These are phyloP conservation scores for Pelusios castaneus DNA, from an alignment of 2,113 vertebrate genomes.

Conservation along the genomic window DNA sequence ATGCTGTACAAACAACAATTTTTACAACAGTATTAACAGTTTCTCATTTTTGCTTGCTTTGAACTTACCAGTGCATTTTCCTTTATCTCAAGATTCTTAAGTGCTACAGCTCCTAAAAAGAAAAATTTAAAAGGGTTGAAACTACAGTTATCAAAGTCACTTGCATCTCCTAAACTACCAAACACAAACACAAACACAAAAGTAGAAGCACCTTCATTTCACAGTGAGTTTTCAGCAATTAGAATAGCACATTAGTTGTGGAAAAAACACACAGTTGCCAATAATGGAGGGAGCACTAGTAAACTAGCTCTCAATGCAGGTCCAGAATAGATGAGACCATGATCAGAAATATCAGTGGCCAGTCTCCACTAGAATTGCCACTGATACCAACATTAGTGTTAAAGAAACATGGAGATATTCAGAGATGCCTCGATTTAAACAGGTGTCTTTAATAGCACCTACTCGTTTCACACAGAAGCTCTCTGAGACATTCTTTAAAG, in stretches of 20 bases:
- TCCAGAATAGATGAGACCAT: neutral
- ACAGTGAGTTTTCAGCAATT: neutral
- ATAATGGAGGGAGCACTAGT: neutral
- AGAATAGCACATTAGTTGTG: neutral
- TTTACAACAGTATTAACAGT: neutral
- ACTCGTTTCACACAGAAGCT: neutral
- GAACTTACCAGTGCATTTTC: conserved; percentile 97
- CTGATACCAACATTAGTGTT: neutral
- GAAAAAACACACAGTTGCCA: neutral
- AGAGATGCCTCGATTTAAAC: neutral
- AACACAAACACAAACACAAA: no score
- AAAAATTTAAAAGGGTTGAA: conserved; percentile 2
- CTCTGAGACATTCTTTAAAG: neutral
- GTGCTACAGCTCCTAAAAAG: conserved; percentile 86
- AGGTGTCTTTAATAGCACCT: neutral
- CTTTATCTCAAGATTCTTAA: conserved; percentile 96
- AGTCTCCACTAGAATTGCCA: neutral
- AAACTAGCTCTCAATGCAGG: neutral
- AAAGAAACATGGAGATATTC: neutral
- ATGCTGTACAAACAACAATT: rapidly evolving
- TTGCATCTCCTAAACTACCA: neutral
- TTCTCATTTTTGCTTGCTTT: conserved; percentile 14
- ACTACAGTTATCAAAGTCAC: neutral
- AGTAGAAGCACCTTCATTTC: neutral
- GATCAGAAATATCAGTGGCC: neutral